Conservation (phyloP, 2,888 invertebrate species). For the Drosophila mettleri region DNA sequence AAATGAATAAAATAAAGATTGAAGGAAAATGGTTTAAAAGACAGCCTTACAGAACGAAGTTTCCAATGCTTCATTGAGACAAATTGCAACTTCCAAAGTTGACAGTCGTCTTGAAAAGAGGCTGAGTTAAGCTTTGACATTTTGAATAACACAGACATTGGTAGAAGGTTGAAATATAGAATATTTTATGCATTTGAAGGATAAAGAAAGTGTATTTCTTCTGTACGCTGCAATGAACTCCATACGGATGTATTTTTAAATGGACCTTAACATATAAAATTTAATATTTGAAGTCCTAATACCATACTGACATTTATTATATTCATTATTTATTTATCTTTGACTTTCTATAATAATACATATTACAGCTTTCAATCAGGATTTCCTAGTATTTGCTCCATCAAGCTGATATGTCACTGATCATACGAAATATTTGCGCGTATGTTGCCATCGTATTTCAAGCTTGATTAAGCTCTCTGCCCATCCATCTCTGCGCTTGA, state of each 20-base stretch:
- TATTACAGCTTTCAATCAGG: background rate
- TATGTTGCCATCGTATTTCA: background rate
- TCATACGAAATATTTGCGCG: slow-evolving; percentile 4
- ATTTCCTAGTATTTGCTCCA: background rate
- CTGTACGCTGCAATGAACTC: no score
- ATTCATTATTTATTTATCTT: no score
- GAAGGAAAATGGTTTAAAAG: slow-evolving; percentile 14
- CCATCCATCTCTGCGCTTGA: slow-evolving; percentile 17
- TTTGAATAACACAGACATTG: background rate
- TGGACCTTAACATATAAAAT: no score
- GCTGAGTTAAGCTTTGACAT: background rate
- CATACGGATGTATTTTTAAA: no score
- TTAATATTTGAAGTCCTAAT: no score
- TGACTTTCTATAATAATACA: no score
- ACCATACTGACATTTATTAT: no score
- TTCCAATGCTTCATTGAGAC: background rate
- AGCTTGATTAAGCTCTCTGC: background rate
- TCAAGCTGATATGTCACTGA: slow-evolving; percentile 1
- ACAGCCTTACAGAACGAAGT: background rate
- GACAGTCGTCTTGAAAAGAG: background rate
- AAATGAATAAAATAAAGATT: background rate
- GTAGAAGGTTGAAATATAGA: no score
- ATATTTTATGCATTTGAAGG: no score
- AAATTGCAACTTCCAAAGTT: background rate
- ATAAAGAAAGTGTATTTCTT: no score